Conservation (phyloP, 30 jellyfish, hydroid and myxozoan species). For the Calvadosia cruxmelitensis region DNA sequence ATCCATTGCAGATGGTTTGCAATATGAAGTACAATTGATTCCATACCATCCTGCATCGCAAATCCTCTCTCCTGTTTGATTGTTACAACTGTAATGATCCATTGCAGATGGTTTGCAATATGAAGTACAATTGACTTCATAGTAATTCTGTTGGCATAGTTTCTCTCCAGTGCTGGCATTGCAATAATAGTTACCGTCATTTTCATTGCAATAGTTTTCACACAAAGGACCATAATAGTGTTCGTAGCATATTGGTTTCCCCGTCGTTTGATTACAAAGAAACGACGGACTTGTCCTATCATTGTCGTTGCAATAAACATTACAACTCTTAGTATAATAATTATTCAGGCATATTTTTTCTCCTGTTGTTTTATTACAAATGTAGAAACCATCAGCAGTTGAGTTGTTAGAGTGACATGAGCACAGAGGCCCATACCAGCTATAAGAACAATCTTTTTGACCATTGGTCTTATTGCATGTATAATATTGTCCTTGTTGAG, state of each 20-base stretch:
- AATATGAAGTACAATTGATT: neutral
- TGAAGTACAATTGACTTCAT: neutral
- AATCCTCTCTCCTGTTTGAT: neutral
- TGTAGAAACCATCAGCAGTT: constrained; percentile 10
- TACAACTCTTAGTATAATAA: constrained; percentile 5
- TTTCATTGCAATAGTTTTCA: neutral
- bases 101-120: neutral
- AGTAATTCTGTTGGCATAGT: neutral
- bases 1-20: too few relatives aligned
- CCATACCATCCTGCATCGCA: neutral
- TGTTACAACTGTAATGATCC: neutral
- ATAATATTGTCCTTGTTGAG: too few relatives aligned
- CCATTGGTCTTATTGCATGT: constrained; percentile 20
- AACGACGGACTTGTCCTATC: too few relatives aligned
- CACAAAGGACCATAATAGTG: too few relatives aligned
- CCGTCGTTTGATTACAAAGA: too few relatives aligned
- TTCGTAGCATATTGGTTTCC: too few relatives aligned
- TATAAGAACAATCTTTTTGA: constrained; percentile 7
- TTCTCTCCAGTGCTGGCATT: neutral
- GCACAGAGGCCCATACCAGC: constrained; percentile 38
- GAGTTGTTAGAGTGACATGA: neutral
- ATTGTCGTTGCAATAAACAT: constrained; percentile 3
- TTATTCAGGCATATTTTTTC: constrained; percentile 14
- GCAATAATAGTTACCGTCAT: neutral
- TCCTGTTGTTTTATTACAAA: constrained; percentile 41